A percentile compares a stretch with the other conserved stretches of the same genome.
Conservation (phyloP, 2,888 invertebrate species). For the Melanchra persicariae region DNA sequence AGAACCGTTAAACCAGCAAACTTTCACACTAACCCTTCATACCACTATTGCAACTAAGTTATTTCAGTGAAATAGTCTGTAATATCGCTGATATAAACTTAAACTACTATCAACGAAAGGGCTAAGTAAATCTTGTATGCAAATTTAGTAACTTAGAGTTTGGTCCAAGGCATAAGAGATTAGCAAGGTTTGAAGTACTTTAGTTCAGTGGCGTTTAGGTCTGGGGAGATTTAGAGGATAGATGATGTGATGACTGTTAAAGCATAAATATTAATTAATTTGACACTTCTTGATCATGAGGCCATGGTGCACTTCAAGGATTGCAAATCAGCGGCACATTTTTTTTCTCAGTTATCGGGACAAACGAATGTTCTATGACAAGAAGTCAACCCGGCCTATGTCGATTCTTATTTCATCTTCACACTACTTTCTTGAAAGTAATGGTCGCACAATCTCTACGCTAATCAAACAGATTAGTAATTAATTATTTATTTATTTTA, state of each 20-base stretch:
- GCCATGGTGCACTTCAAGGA: not conserved
- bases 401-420: too few relatives aligned
- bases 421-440: too few relatives aligned
- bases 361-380: too few relatives aligned
- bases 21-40: slow-evolving; percentile 29
- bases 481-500: too few relatives aligned
- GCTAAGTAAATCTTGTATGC: slow-evolving; percentile 82
- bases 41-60: slow-evolving; percentile 67
- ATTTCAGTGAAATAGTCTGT: slow-evolving; percentile 73
- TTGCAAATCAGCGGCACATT: not conserved
- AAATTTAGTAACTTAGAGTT: slow-evolving; percentile 74
- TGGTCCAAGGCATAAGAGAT: slow-evolving; percentile 65
- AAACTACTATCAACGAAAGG: slow-evolving; percentile 76
- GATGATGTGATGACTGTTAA: slow-evolving; percentile 15
- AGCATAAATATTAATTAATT: not conserved
- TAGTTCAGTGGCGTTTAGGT: slow-evolving; percentile 24
- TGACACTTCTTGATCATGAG: not conserved
- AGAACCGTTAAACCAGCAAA: slow-evolving; percentile 29
- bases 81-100: slow-evolving; percentile 73
- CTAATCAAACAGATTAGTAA: not conserved
- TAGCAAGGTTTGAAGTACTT: slow-evolving; percentile 36
- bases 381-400: not conserved
- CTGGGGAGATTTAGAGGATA: slow-evolving; percentile 9
- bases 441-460: not conserved
- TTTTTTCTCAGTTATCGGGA: too few relatives aligned